Evolutionary conservation across 2,113 vertebrate species (phyloP).

Genomic region (Perca schrenkii): DNA sequence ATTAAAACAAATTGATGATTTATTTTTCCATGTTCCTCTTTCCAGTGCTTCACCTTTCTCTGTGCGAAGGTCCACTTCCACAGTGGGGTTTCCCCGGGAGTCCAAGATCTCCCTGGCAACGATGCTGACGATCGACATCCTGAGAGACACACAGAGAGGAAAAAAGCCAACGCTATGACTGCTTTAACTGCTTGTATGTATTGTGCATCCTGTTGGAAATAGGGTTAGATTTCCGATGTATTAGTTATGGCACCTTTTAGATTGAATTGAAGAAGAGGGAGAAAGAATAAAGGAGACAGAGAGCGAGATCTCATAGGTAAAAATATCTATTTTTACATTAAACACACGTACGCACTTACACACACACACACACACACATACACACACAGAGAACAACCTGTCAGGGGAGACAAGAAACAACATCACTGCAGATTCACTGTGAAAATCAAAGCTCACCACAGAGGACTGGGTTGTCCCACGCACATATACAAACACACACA

Average conservation of each 20-base stretch:
- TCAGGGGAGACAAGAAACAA: conserved; percentile 17
- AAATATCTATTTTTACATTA: conserved; percentile 25
- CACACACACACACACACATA: conserved; percentile 6
- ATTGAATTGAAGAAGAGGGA: not conserved
- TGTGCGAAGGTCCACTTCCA: conserved; percentile 93
- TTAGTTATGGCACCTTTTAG: not conserved
- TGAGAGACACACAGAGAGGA: conserved; percentile 42
- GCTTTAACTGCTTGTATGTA: not conserved
- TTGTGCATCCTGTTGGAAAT: not conserved
- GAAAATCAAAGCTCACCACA: conserved; percentile 37
- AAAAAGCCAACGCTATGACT: not conserved
- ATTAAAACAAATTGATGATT: too few species aligned
- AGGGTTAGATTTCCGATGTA: not conserved
- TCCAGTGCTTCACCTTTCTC: conserved; percentile 87
- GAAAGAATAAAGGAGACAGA: not conserved
- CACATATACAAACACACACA: not conserved
- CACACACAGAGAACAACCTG: not conserved
- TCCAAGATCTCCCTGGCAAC: conserved; percentile 96
- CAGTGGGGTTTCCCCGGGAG: conserved; percentile 95
- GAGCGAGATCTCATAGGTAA: not conserved
- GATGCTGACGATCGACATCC: conserved; percentile 90
- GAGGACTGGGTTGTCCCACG: not conserved
- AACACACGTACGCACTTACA: not conserved
- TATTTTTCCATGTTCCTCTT: too few species aligned
- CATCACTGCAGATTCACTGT: conserved; percentile 2